Base-by-base conservation (phyloP, 2,888 invertebrate genomes). In the Mimas tiliae region DNA sequence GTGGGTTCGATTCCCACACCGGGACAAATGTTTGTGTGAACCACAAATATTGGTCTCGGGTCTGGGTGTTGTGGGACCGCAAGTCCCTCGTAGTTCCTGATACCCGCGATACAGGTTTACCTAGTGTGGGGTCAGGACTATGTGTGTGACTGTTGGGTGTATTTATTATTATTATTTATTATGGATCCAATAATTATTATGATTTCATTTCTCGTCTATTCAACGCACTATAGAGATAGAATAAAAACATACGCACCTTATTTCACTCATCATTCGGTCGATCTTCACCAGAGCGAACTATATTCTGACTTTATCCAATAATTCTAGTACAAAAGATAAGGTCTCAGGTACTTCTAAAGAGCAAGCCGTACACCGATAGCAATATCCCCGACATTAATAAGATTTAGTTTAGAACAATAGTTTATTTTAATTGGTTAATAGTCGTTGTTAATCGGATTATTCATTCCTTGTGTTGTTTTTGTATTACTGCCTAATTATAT, bases 351-450 rank as follows among this genome's bases (percentile, higher is more conserved):
- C 38, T 48, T 19, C n/a, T 16, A 63, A 63, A 38, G 21, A 58
- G 19, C 33, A 50, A 34, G 27, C n/a, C 42, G 27, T n/a, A 53
- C 16, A 38, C 38, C 58, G 58, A 58, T 58, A 58, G 19, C 58
- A 42, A 64, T 27, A 42, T 42, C 19, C 58, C 58, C 42, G 42
- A 19, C 38, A 38, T 12, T 42, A 58, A 42, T 38, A 58, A 38
- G 58, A 58, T 58, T 55, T 58, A 11, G 19, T 42, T 58, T 6
- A 58, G 21, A 58, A 58, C 58, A 58, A 58, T 58, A 16, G 58
- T 58, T 38, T 58, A 38, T 42, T 45, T 58, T 58, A 58, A 58
- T 58, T 58, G 19, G 58, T 11, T 58, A 58, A 58, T 42, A 58
- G 19, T 42, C 58, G 38, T 58, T 12, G 58, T 42, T 58, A 58